A percentile compares a stretch with the other conserved stretches of the same genome.
phyloP scores from a whole-genome alignment of 2,888 invertebrate species.

The Parnassius smintheus region DNA sequence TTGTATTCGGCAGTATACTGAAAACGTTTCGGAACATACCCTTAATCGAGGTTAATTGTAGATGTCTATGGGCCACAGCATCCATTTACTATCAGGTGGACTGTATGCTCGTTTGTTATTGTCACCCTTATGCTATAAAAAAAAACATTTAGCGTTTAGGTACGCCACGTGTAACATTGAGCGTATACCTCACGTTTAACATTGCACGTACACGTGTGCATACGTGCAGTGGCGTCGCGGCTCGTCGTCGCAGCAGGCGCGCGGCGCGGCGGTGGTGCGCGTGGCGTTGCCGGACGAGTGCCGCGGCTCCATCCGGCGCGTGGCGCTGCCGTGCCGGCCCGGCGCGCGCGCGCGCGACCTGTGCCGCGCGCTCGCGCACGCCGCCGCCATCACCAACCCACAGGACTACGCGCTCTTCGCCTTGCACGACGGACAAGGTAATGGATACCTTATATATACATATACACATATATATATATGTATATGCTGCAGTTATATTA shows the following conservation, averaged over 20 bases:
- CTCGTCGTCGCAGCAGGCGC: conserved; percentile 27
- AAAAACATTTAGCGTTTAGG: too few relatives aligned
- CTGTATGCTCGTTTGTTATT: too few relatives aligned
- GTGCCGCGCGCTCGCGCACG: conserved; percentile 96
- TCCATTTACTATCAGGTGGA: too few relatives aligned
- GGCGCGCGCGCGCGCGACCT: conserved; percentile 96
- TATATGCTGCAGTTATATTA: too few relatives aligned
- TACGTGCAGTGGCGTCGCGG: conserved; percentile 16
- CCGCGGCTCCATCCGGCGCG: conserved; percentile 94
- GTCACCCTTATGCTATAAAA: too few relatives aligned
- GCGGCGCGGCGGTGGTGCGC: conserved; percentile 84
- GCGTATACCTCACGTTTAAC: too few relatives aligned
- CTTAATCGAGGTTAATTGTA: too few relatives aligned
- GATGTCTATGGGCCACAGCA: too few relatives aligned
- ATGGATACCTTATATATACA: conserved; percentile 17
- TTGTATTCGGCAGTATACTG: too few relatives aligned
- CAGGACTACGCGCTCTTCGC: conserved; percentile 97
- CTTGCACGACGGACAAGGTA: conserved; percentile 94
- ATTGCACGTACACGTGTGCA: neutral
- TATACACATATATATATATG: too few relatives aligned
- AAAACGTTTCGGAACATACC: too few relatives aligned
- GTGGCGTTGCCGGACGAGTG: conserved; percentile 97
- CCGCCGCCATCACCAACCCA: conserved; percentile 96
- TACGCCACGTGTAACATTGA: too few relatives aligned
- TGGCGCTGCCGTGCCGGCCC: conserved; percentile 95